Evolutionary conservation across 37 sponge, comb jelly and placozoan species (phyloP).

Genomic region (Cladorhizidae sp.): DNA sequence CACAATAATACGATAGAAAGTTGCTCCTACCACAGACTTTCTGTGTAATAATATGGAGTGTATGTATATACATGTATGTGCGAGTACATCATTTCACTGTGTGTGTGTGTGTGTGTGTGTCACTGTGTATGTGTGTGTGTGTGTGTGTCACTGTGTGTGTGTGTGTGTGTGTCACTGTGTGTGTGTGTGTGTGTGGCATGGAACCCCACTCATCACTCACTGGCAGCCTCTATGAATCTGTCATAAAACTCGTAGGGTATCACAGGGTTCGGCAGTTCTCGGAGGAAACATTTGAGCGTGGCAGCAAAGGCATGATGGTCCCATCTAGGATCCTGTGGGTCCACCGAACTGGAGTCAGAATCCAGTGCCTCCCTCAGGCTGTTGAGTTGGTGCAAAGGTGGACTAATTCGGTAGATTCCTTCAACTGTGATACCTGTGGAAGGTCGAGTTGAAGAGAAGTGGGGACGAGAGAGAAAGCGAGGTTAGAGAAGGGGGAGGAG

Average conservation of each 20-base stretch:
- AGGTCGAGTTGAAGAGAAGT: neutral
- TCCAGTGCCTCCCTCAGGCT: constrained; percentile 61
- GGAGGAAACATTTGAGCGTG: constrained; percentile 79
- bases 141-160: no score
- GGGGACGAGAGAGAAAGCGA: neutral
- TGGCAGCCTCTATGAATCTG: constrained; percentile 62
- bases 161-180: neutral
- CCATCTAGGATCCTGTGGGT: constrained; percentile 35
- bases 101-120: no score
- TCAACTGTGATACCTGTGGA: constrained; percentile 41
- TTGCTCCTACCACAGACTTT: no score
- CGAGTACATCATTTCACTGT: no score
- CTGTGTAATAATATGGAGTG: no score
- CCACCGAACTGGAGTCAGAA: constrained; percentile 20
- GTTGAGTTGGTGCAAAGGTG: constrained; percentile 38
- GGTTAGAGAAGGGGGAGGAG: neutral
- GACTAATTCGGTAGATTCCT: constrained; percentile 77
- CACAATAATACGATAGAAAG: no score
- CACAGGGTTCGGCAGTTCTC: constrained; percentile 83
- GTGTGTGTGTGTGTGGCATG: neutral
- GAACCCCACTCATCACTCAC: constrained; percentile 21
- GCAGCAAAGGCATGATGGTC: constrained; percentile 61
- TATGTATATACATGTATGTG: no score
- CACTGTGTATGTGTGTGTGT: neutral
- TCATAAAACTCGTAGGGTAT: constrained; percentile 73